Conservation (phyloP, 2,888 invertebrate genomes). For the Luperina testacea region DNA sequence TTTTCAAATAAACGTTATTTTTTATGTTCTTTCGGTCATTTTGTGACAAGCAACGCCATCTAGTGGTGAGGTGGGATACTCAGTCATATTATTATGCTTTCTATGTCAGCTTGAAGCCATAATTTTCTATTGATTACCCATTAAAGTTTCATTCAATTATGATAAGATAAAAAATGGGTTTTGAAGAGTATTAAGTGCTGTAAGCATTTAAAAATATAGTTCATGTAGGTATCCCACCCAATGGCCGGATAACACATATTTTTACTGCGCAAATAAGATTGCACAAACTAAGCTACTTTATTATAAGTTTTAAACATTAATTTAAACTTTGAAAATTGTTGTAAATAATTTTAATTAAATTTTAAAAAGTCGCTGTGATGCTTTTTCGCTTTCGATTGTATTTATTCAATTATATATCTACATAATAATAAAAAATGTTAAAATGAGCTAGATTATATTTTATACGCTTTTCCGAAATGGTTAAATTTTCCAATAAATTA, state of each 20-base stretch:
- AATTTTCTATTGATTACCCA: background rate
- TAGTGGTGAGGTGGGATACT: constrained; percentile 29
- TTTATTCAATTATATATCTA: constrained; percentile 62
- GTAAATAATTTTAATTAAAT: constrained; percentile 71
- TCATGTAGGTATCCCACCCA: background rate
- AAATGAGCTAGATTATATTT: constrained; percentile 74
- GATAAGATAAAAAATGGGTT: background rate
- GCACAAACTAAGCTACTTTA: constrained; percentile 56
- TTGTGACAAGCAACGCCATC: constrained; percentile 41
- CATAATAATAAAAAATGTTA: constrained; percentile 56
- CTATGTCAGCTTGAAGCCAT: background rate
- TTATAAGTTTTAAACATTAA: constrained; percentile 53
- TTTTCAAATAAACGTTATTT: constrained; percentile 31
- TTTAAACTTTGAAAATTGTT: constrained; percentile 61
- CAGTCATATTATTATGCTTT: background rate
- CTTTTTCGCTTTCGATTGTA: constrained; percentile 70
- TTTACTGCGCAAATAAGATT: constrained; percentile 35
- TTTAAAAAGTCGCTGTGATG: constrained; percentile 68
- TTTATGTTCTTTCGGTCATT: constrained; percentile 27
- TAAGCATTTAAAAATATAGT: background rate
- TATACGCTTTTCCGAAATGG: constrained; percentile 74
- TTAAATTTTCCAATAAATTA: constrained; percentile 81
- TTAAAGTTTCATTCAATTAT: background rate
- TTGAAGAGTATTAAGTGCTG: background rate
- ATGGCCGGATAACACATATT: constrained; percentile 35